These are phyloP conservation scores for Pinna nobilis DNA, from an alignment of 1,140 invertebrate genomes.

Conservation along the genomic window DNA sequence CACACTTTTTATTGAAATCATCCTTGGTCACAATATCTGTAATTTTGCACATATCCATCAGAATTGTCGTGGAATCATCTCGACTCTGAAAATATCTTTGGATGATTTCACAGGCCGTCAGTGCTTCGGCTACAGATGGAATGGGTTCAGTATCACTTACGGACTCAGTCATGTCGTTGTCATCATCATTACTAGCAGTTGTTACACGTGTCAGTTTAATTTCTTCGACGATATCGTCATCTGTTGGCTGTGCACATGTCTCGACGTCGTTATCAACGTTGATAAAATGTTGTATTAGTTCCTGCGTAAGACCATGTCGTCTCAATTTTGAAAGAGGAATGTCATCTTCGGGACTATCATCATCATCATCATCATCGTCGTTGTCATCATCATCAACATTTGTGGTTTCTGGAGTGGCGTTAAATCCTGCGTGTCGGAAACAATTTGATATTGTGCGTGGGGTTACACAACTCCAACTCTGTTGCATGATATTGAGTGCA, in stretches of 20 bases:
- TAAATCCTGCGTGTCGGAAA: background rate
- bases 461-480: background rate
- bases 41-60: no score
- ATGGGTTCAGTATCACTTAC: background rate
- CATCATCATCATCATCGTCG: background rate
- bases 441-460: background rate
- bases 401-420: no score
- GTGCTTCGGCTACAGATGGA: background rate
- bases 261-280: background rate
- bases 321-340: background rate
- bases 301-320: background rate
- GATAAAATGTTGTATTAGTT: background rate
- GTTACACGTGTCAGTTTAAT: background rate
- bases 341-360: background rate
- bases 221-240: slow-evolving; percentile 3
- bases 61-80: no score
- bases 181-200: background rate
- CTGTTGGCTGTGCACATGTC: background rate
- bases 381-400: background rate
- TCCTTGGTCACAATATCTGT: no score
- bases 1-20: no score
- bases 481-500: background rate
- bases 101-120: background rate
- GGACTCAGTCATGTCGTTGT: background rate
- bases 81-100: background rate